Evolutionary conservation across 2,797 vertebrate genomes (phyloP).

Genomic region (Hoplostethus atlanticus): DNA sequence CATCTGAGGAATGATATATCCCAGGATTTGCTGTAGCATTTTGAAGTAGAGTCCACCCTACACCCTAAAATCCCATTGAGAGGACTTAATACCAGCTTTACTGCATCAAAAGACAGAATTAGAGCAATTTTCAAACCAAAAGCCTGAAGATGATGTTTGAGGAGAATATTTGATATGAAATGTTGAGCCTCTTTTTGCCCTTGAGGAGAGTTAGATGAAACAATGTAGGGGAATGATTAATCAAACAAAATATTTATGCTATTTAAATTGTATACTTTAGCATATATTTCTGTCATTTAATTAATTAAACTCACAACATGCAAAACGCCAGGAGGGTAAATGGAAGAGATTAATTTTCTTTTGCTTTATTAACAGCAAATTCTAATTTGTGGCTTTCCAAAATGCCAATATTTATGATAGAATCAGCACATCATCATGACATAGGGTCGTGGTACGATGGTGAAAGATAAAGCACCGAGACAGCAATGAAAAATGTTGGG

Average conservation of each 20-base stretch:
- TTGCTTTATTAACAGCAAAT: no score
- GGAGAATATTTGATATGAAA: neutral
- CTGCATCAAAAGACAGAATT: conserved; percentile 11
- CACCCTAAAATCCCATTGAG: conserved; percentile 14
- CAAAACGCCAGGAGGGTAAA: no score
- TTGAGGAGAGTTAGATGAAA: neutral
- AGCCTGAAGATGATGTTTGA: conserved; percentile 5
- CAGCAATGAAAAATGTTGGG: neutral
- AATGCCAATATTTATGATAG: neutral
- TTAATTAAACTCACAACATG: no score
- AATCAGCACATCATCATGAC: neutral
- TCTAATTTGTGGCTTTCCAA: neutral
- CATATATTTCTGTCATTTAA: no score
- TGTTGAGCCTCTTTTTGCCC: neutral
- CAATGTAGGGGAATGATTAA: no score
- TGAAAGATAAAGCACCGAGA: neutral
- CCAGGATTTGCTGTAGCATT: conserved; percentile 27
- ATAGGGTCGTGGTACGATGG: neutral
- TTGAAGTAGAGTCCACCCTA: conserved; percentile 9
- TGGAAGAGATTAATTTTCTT: no score
- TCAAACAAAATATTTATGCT: no score
- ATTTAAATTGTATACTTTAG: no score
- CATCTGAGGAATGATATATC: conserved; percentile 25
- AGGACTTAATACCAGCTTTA: conserved; percentile 27
- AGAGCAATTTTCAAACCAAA: conserved; percentile 12